A percentile compares a stretch with the other conserved stretches of the same genome.
phyloP scores from a whole-genome alignment of 2,797 vertebrate genomes.

The Bradypus variegatus region DNA sequence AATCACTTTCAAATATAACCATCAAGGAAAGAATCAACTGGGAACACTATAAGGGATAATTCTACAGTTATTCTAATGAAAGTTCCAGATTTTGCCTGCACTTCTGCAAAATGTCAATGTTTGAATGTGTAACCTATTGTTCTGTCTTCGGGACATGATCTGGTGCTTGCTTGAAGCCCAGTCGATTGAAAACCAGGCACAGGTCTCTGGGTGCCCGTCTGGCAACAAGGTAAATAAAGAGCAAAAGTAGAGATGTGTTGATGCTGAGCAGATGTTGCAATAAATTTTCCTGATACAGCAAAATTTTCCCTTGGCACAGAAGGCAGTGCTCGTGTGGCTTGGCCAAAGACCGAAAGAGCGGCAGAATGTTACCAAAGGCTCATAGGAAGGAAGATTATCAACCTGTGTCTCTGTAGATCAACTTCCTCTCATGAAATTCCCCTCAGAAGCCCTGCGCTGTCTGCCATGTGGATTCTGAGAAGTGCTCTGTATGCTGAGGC shows the following conservation, averaged over 20 bases:
- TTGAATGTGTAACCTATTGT: neutral
- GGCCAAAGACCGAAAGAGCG: neutral
- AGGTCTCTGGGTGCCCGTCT: neutral
- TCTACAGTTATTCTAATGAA: neutral
- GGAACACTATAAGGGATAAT: neutral
- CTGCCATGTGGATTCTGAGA: neutral
- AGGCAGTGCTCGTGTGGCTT: neutral
- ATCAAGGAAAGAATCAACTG: neutral
- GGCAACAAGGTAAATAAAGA: slow-evolving; percentile 17
- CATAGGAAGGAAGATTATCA: neutral
- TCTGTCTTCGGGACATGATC: neutral
- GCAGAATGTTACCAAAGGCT: neutral
- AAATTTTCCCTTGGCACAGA: neutral
- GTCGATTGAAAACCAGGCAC: neutral
- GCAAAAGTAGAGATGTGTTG: neutral
- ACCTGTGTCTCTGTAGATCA: neutral
- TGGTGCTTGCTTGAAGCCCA: neutral
- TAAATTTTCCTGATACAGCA: neutral
- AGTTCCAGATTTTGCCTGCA: slow-evolving; percentile 2
- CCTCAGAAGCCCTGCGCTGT: no score
- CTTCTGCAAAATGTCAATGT: neutral
- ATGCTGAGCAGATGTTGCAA: slow-evolving; percentile 6
- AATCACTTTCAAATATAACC: neutral
- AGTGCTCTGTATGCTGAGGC: neutral
- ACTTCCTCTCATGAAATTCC: slow-evolving; percentile 9